A percentile compares a stretch with the other conserved stretches of the same genome.
phyloP scores from a whole-genome alignment of 2,113 vertebrate genomes.

The Ginglymostoma cirratum region DNA sequence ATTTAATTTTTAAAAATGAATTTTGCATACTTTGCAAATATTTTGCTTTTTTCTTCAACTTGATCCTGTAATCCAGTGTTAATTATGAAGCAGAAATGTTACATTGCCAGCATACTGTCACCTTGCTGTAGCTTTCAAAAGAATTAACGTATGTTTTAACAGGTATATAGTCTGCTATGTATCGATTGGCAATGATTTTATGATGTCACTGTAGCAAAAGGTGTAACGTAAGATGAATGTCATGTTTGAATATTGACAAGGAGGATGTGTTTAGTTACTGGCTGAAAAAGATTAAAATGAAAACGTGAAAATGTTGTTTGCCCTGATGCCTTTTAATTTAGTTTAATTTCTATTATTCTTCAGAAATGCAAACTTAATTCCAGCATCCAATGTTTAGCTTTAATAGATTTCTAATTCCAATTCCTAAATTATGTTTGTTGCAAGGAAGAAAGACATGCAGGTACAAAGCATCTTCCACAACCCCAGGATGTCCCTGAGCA shows the following conservation, averaged over 20 bases:
- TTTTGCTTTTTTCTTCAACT: background rate
- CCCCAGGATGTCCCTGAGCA: background rate
- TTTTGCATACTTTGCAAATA: background rate
- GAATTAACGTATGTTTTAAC: background rate
- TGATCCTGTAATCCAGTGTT: background rate
- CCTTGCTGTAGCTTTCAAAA: background rate
- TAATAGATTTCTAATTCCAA: background rate
- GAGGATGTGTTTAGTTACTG: background rate
- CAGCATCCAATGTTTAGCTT: background rate
- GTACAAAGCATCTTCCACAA: background rate
- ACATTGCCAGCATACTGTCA: background rate
- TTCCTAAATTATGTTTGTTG: background rate
- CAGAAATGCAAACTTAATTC: background rate
- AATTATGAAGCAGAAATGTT: background rate
- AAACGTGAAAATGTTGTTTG: background rate
- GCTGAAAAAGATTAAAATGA: background rate
- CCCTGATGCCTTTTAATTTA: background rate
- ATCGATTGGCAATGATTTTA: background rate
- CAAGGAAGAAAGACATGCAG: background rate
- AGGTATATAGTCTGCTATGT: background rate
- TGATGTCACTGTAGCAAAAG: background rate
- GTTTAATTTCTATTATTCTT: background rate
- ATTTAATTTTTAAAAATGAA: background rate
- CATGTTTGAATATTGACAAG: background rate
- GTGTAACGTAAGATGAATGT: background rate